Percentiles rank a stretch among this genome's conserved stretches.
These are phyloP conservation scores for Reticulitermes speratus DNA, from an alignment of 1,140 invertebrate genomes.

Conservation along the genomic window DNA sequence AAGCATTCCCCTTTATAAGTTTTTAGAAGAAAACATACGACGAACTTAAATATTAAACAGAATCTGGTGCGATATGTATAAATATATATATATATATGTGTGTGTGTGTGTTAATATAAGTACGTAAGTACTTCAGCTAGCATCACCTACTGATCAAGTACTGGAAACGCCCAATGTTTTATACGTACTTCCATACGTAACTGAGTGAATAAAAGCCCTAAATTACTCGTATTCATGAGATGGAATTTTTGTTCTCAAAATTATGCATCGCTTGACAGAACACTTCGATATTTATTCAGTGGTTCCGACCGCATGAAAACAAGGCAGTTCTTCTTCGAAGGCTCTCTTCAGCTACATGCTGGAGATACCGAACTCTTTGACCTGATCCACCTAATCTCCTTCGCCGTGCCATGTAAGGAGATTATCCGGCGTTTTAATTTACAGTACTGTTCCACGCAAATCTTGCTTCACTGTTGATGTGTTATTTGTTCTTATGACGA, in stretches of 20 bases:
- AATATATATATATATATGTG: too few species aligned
- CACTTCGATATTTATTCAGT: neutral
- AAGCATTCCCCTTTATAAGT: too few species aligned
- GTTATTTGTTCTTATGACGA: neutral
- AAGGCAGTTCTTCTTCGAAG: neutral
- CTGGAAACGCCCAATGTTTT: neutral
- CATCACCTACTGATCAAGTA: neutral
- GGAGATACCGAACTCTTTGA: slow-evolving; percentile 39
- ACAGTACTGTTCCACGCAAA: neutral
- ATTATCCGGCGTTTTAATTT: neutral
- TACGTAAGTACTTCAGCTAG: too few species aligned
- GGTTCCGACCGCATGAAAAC: neutral
- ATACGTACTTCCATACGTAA: neutral
- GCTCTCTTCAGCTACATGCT: slow-evolving; percentile 31
- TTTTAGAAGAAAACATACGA: too few species aligned
- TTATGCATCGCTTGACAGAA: neutral
- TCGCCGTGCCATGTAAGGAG: neutral
- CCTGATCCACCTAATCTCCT: slow-evolving; percentile 21
- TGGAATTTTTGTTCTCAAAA: neutral
- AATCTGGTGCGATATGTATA: too few species aligned
- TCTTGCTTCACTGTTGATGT: slow-evolving; percentile 17
- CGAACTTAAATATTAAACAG: too few species aligned
- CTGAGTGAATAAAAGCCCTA: neutral
- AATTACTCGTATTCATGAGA: too few species aligned
- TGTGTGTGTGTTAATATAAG: too few species aligned